These are phyloP conservation scores for Metalampra italica DNA, from an alignment of 2,888 invertebrate species.

Conservation along the genomic window DNA sequence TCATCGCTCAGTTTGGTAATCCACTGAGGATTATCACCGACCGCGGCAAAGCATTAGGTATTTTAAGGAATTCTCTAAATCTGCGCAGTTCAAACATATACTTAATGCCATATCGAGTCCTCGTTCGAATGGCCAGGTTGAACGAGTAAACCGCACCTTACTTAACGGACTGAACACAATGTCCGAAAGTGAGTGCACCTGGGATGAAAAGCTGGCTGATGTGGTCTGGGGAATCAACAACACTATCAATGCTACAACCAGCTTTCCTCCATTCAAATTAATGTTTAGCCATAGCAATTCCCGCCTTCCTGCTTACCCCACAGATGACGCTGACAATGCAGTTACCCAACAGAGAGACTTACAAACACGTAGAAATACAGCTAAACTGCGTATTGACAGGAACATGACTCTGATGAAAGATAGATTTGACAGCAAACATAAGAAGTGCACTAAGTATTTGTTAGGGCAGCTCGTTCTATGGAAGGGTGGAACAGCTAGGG, in stretches of 20 bases:
- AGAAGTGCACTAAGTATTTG: background rate
- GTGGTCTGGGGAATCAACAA: constrained; percentile 21
- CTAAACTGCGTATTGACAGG: background rate
- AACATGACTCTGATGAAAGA: background rate
- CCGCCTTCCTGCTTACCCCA: no score
- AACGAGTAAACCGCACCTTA: background rate
- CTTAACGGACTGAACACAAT: constrained; percentile 5
- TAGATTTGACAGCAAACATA: background rate
- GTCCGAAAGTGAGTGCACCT: constrained; percentile 11
- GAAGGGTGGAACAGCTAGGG: no score
- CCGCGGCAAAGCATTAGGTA: constrained; percentile 2
- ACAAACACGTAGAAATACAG: no score
- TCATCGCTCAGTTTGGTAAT: constrained; percentile 12
- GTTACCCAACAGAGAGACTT: background rate
- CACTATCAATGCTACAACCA: constrained; percentile 11
- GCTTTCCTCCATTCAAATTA: constrained; percentile 11
- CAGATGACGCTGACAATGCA: constrained; percentile 5
- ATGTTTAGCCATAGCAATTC: constrained; percentile 15
- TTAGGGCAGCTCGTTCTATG: no score
- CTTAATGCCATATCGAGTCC: background rate
- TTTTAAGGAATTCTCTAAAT: constrained; percentile 9
- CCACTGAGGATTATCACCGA: constrained; percentile 12
- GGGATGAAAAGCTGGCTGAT: constrained; percentile 12
- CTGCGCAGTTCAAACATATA: constrained; percentile 8
- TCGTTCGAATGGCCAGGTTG: background rate